Evolutionary conservation across 2,113 vertebrate species (phyloP).

Genomic region (Bufo bufo): DNA sequence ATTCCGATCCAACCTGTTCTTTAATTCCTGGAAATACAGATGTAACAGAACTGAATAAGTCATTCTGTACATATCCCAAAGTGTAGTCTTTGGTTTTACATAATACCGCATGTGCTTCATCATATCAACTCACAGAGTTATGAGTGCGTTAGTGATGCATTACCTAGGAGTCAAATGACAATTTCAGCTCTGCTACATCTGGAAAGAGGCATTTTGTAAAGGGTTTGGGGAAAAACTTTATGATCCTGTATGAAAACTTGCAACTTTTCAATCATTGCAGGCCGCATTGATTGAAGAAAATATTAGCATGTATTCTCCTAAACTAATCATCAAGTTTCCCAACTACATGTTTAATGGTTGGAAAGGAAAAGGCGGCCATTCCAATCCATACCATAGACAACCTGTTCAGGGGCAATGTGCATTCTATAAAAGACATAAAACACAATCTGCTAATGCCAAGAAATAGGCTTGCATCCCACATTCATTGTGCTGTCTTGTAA

Average conservation of each 20-base stretch:
- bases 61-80: neutral
- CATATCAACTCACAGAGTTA: neutral
- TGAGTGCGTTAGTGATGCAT: neutral
- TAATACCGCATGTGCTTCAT: neutral
- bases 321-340: neutral
- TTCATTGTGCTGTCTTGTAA: neutral
- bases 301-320: neutral
- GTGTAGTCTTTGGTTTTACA: neutral
- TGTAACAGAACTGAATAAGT: neutral
- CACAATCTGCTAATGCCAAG: neutral
- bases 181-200: neutral
- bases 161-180: neutral
- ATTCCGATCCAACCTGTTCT: neutral
- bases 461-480: neutral
- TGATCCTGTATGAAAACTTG: neutral
- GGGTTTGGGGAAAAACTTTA: neutral
- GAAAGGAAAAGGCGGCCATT: neutral
- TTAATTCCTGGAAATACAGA: neutral
- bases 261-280: neutral
- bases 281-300: neutral
- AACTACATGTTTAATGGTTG: neutral
- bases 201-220: neutral
- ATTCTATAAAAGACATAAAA: neutral
- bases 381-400: neutral
- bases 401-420: neutral